Evolutionary conservation across 2,113 vertebrate species (phyloP).

Genomic region (Semicossyphus pulcher): DNA sequence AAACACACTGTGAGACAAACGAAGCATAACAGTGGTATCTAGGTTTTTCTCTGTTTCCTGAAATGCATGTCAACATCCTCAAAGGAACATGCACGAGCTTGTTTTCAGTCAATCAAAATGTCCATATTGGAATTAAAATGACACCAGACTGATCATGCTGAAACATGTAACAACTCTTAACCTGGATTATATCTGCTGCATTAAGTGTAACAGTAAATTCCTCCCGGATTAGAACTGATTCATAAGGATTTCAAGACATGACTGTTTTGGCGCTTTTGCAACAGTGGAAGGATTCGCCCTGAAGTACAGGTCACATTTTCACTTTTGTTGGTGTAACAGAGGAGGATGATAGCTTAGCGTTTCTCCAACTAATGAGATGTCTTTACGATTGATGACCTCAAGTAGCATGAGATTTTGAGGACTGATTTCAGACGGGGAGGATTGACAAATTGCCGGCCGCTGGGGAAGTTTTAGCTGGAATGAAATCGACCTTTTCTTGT

Average conservation of each 20-base stretch:
- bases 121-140: neutral
- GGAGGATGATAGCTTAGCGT: no score
- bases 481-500: no score
- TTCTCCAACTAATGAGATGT: neutral
- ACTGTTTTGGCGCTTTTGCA: neutral
- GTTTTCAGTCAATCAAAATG: constrained; percentile 5
- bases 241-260: constrained; percentile 4
- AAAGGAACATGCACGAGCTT: neutral
- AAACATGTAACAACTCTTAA: constrained; percentile 4
- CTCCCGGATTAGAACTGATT: constrained; percentile 17
- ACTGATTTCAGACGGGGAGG: no score
- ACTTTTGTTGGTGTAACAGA: neutral
- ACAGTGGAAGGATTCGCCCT: neutral
- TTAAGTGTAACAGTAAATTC: neutral
- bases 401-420: no score
- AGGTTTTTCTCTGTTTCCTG: neutral
- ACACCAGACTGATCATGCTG: constrained; percentile 7
- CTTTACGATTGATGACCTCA: no score
- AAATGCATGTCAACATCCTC: neutral
- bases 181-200: neutral
- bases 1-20: neutral
- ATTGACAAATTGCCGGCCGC: no score
- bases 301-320: neutral
- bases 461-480: no score
- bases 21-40: neutral